phyloP scores from a whole-genome alignment of 2,888 invertebrate species.

The Sarcophaga subvicina region DNA sequence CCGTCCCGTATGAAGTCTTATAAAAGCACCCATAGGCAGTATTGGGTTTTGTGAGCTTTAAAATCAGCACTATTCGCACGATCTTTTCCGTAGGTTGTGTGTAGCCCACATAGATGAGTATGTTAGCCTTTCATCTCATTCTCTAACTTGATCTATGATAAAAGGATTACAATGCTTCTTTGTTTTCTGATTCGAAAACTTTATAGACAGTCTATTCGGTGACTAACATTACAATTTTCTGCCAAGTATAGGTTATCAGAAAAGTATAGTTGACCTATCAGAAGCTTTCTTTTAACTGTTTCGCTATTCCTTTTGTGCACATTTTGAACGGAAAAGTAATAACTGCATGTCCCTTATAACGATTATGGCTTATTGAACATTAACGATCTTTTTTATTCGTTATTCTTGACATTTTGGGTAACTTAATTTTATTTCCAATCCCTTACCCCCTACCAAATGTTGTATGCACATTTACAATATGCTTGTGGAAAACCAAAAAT shows the following conservation, averaged over 20 bases:
- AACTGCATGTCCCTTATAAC: slow-evolving; percentile 43
- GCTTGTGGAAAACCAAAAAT: slow-evolving; percentile 19
- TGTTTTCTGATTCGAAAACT: no score
- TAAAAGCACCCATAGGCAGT: no score
- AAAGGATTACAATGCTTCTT: no score
- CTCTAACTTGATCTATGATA: background rate
- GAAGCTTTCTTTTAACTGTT: background rate
- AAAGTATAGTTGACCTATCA: background rate
- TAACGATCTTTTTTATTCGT: background rate
- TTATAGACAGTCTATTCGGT: no score
- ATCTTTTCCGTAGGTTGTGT: no score
- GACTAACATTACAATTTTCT: no score
- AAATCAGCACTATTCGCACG: no score
- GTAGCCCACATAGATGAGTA: background rate
- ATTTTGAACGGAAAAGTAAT: slow-evolving; percentile 1
- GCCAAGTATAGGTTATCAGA: background rate
- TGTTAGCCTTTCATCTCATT: background rate
- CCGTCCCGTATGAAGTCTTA: no score
- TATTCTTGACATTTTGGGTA: background rate
- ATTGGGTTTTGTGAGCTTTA: no score
- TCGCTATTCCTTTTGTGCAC: background rate
- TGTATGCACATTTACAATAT: slow-evolving; percentile 19
- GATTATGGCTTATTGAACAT: slow-evolving; percentile 59
- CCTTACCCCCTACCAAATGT: background rate
- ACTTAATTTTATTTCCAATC: slow-evolving; percentile 35